Conservation (phyloP, 2,113 vertebrate genomes). For the Anolis carolinensis region DNA sequence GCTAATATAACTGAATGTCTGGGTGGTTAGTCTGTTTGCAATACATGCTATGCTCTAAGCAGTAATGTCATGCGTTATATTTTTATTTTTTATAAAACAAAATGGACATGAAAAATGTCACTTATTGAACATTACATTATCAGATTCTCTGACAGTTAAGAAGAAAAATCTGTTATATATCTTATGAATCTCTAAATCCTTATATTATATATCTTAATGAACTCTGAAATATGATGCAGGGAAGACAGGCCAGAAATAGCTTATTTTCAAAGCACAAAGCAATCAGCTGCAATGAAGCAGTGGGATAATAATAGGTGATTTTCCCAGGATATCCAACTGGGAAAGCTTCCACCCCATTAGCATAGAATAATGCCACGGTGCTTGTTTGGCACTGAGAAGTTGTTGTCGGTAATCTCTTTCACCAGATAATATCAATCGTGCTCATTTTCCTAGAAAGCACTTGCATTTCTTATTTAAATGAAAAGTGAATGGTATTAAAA, state of each 20-base stretch:
- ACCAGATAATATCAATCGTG: constrained; percentile 39
- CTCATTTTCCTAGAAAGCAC: constrained; percentile 47
- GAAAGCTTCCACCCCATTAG: constrained; percentile 64
- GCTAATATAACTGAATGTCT: not conserved
- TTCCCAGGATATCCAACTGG: constrained; percentile 72
- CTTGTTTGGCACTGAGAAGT: constrained; percentile 50
- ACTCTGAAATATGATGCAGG: not conserved
- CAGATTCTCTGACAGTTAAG: not conserved
- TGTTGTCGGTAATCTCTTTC: constrained; percentile 49
- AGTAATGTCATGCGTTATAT: constrained; percentile 5
- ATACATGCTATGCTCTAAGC: constrained; percentile 23
- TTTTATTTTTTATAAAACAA: not conserved
- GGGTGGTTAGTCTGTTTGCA: constrained; percentile 2
- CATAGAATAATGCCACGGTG: constrained; percentile 48
- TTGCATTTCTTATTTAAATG: constrained; percentile 45
- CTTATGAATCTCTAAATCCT: not conserved
- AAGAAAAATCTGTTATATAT: not conserved
- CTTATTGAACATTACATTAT: constrained; percentile 1
- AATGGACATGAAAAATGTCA: constrained; percentile 16
- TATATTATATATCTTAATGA: not conserved
- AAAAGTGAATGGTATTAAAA: constrained; percentile 48
- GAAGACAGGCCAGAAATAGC: not conserved
- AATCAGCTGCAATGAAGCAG: constrained; percentile 16
- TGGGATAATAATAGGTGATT: constrained; percentile 69
- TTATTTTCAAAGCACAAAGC: constrained; percentile 27